A percentile compares a stretch with the other conserved stretches of the same genome.
Evolutionary conservation across 2,888 invertebrate species (phyloP).

Genomic region (Metacarcinus magister): DNA sequence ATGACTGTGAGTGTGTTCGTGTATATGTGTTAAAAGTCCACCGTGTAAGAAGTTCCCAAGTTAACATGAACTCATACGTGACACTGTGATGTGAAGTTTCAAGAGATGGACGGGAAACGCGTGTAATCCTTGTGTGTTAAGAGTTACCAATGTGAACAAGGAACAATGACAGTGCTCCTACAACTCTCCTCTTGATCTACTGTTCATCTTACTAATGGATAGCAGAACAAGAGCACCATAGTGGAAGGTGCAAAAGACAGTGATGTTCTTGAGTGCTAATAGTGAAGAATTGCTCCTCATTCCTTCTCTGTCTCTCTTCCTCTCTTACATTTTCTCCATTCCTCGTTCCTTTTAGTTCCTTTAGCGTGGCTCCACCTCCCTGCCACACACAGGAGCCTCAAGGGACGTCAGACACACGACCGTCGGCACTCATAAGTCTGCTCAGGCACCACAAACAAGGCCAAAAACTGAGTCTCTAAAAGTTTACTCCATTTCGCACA

Average conservation of each 20-base stretch:
- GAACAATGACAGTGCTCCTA: not conserved
- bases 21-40: not conserved
- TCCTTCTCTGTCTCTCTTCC: not conserved
- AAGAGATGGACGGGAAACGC: not conserved
- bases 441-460: not conserved
- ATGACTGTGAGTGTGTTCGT: not conserved
- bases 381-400: not conserved
- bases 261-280: not conserved
- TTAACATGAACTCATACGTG: constrained; percentile 8
- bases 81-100: not conserved
- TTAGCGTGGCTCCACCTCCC: not conserved
- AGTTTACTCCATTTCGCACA: not conserved
- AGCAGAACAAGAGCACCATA: too few species aligned
- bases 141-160: too few species aligned
- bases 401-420: not conserved
- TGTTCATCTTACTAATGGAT: too few species aligned
- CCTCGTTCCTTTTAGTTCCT: not conserved
- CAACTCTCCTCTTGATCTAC: not conserved
- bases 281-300: not conserved
- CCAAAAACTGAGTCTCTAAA: not conserved
- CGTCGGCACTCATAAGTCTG: not conserved
- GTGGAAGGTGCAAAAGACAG: too few species aligned
- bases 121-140: too few species aligned
- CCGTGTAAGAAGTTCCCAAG: not conserved
- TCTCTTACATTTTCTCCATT: not conserved